Evolutionary conservation across 2,113 vertebrate species (phyloP).

Genomic region (Oncorhynchus tshawytscha): DNA sequence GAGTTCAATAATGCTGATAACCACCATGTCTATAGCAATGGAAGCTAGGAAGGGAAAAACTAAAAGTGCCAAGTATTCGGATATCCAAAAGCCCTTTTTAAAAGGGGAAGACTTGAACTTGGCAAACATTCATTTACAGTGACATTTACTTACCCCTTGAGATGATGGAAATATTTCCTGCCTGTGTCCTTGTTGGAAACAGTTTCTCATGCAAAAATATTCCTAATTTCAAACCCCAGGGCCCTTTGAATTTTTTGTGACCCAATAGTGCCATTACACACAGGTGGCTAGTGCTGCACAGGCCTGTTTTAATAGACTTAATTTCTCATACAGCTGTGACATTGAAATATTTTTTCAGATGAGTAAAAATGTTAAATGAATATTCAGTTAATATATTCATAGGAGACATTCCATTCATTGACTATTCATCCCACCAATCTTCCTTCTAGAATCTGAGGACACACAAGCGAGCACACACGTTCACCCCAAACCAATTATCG

Average conservation of each 20-base stretch:
- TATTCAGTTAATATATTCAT: slow-evolving; percentile 18
- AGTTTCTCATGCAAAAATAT: slow-evolving; percentile 35
- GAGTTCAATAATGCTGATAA: slow-evolving; percentile 62
- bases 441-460: no score
- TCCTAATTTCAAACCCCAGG: slow-evolving; percentile 17
- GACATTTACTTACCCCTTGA: slow-evolving; percentile 31
- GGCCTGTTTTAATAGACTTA: slow-evolving; percentile 17
- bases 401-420: neutral
- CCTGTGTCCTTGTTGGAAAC: slow-evolving; percentile 26
- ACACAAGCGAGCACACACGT: no score
- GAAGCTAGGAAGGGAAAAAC: slow-evolving; percentile 13
- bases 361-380: neutral
- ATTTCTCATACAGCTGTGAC: slow-evolving; percentile 10
- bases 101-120: no score
- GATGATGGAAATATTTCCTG: slow-evolving; percentile 33
- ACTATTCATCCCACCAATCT: no score
- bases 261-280: slow-evolving; percentile 12
- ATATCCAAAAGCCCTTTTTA: no score
- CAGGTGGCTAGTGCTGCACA: slow-evolving; percentile 7
- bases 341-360: slow-evolving; percentile 30
- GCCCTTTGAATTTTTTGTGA: neutral
- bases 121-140: slow-evolving; percentile 11
- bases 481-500: neutral
- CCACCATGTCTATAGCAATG: slow-evolving; percentile 47
- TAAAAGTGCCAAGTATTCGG: neutral